Base-by-base conservation (phyloP, 2,797 vertebrate species). In the Melanotaenia pygmaea region DNA sequence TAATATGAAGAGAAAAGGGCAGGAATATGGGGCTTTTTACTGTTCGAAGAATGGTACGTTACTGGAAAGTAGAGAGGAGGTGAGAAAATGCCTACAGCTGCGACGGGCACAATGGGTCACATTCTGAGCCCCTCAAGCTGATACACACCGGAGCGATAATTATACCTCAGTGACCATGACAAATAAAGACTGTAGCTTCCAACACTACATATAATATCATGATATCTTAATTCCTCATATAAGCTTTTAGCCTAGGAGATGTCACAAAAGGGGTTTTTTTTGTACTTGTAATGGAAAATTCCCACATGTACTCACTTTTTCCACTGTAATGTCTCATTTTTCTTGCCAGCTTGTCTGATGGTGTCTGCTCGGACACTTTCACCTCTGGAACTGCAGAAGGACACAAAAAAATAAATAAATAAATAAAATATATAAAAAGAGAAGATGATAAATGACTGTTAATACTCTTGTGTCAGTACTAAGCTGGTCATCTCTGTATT, bases 311-410 rank as follows among this genome's bases (percentile, higher is more conserved):
- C 90, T 92, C 82, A 98, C 97, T 95, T 94, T 93, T 94, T 0
- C 91, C 85, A 74, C 96, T 96, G 74, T 94, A 92, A 56, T 82
- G 85, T 79, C 97, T 94, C 96, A 99, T 96, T 50, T 96, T 96
- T 87, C 98, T 91, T 50, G 97, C 98, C 40, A 97, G 92, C 84
- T 96, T 94, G 9, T 99, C 98, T 0, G 96, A 97, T 0, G 94
- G 94, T 0, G 97, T 99, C 91, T 95, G 94, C 81, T 98, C 96
- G 0, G 98, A 99, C 76, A 99, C 97, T 65, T 98, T 96, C 77
- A 99, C 97, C 2, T 97, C 95, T 26, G 97, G 91, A 93, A 91
- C 86, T 95, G 89, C 0, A 37, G 67, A 64, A 28, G 40, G 32
- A 14, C 22, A 76, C 0, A 12, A 24, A 53, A 66, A 34, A 28